Percentiles rank a stretch among this genome's conserved stretches.
These are phyloP conservation scores for Suricata suricatta DNA, from an alignment of 2,113 vertebrate species.

Conservation along the genomic window DNA sequence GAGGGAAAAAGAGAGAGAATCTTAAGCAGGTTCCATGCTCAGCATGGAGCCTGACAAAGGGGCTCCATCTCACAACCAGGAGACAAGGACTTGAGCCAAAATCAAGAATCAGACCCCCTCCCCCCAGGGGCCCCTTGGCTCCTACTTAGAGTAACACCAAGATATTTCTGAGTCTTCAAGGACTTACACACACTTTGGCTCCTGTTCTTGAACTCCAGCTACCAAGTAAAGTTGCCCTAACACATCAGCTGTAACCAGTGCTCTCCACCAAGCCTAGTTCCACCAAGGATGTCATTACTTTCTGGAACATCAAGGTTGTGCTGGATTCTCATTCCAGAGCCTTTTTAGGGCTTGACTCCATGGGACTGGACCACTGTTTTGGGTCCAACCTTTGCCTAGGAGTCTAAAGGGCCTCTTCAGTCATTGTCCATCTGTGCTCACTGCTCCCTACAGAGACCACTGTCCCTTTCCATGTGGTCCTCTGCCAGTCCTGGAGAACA, in stretches of 20 bases:
- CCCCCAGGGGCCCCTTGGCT: too few relatives aligned
- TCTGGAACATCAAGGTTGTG: not conserved
- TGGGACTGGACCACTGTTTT: not conserved
- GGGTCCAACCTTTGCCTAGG: not conserved
- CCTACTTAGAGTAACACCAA: not conserved
- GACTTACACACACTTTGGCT: too few relatives aligned
- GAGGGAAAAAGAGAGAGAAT: too few relatives aligned
- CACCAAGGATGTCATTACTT: not conserved
- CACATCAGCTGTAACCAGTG: not conserved
- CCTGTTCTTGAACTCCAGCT: not conserved
- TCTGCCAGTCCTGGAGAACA: not conserved
- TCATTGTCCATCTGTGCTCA: not conserved
- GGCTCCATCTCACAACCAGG: too few relatives aligned
- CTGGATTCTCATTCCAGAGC: not conserved
- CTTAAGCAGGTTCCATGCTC: too few relatives aligned
- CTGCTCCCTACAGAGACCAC: not conserved
- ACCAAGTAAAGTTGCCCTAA: not conserved
- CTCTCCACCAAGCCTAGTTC: not conserved
- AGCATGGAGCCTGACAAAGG: too few relatives aligned
- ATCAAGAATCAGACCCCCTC: too few relatives aligned
- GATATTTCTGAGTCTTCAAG: not conserved
- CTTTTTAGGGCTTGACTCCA: not conserved
- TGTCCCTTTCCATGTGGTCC: not conserved
- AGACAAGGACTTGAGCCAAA: too few relatives aligned
- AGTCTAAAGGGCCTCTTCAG: not conserved